Conservation (phyloP, 1,140 invertebrate genomes). For the Wiebesia pumilae region DNA sequence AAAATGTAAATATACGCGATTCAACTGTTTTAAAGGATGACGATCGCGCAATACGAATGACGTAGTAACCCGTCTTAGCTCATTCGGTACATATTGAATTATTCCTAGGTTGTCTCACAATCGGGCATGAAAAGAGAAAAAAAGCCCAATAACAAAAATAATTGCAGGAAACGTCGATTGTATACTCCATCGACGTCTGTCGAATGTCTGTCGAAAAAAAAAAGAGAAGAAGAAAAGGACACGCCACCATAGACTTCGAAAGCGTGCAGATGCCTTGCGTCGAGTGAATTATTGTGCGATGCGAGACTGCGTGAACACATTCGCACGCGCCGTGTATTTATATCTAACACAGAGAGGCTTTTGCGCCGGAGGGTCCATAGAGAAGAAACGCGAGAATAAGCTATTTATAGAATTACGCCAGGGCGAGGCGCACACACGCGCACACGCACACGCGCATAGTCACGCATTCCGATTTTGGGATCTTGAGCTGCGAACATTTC, state of each 20-base stretch:
- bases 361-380: background rate
- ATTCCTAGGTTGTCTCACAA: background rate
- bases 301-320: background rate
- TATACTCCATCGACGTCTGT: background rate
- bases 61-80: background rate
- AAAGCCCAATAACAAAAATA: constrained; percentile 25
- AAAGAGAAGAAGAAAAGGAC: background rate
- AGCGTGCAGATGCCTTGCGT: background rate
- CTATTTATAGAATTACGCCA: constrained; percentile 36
- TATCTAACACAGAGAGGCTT: too few relatives aligned
- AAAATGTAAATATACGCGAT: background rate
- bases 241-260: background rate
- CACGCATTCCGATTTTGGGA: constrained; percentile 11
- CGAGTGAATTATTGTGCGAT: constrained; percentile 25
- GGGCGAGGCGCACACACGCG: too few relatives aligned
- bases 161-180: constrained; percentile 42
- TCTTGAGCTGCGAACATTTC: constrained; percentile 5
- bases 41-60: constrained; percentile 5
- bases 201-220: too few relatives aligned
- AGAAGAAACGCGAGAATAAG: background rate
- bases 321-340: background rate
- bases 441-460: background rate
- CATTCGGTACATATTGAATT: background rate
- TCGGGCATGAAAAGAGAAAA: background rate
- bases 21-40: background rate